A percentile compares a stretch with the other conserved stretches of the same genome.
phyloP scores from a whole-genome alignment of 2,888 invertebrate genomes.

The Acanthosepion esculentum region DNA sequence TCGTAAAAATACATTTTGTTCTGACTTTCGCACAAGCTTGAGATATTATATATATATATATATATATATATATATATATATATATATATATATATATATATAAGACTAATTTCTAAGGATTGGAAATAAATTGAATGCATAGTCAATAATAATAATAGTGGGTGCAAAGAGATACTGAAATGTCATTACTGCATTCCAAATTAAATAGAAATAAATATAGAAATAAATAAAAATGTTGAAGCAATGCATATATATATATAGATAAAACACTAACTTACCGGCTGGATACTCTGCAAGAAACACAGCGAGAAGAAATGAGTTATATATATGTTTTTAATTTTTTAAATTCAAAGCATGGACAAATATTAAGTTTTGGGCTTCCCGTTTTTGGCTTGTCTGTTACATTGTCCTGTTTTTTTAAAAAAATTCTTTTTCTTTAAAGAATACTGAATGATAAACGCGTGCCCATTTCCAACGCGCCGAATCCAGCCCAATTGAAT shows the following conservation, averaged over 20 bases:
- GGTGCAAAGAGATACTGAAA: slow-evolving; percentile 8
- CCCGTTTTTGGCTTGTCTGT: neutral
- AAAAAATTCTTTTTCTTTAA: neutral
- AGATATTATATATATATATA: neutral
- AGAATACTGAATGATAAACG: neutral
- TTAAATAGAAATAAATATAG: neutral
- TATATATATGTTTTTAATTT: neutral
- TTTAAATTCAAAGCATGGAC: neutral
- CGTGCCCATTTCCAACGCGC: neutral
- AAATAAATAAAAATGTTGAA: slow-evolving; percentile 40
- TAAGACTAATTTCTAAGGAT: neutral
- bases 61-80: slow-evolving; percentile 24
- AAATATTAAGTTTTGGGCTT: neutral
- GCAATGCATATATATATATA: slow-evolving; percentile 46
- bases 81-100: slow-evolving; percentile 33
- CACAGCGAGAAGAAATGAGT: slow-evolving; percentile 44
- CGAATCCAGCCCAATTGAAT: neutral
- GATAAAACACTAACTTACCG: slow-evolving; percentile 41
- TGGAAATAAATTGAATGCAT: neutral
- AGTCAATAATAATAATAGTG: neutral
- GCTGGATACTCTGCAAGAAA: slow-evolving; percentile 45
- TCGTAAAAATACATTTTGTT: neutral
- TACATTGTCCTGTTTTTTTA: neutral
- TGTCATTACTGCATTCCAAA: slow-evolving; percentile 10
- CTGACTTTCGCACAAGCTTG: neutral